Percentiles rank a stretch among this genome's conserved stretches.
Evolutionary conservation across 1,140 invertebrate genomes (phyloP).

Genomic region (Trachymyrmex cornetzi): DNA sequence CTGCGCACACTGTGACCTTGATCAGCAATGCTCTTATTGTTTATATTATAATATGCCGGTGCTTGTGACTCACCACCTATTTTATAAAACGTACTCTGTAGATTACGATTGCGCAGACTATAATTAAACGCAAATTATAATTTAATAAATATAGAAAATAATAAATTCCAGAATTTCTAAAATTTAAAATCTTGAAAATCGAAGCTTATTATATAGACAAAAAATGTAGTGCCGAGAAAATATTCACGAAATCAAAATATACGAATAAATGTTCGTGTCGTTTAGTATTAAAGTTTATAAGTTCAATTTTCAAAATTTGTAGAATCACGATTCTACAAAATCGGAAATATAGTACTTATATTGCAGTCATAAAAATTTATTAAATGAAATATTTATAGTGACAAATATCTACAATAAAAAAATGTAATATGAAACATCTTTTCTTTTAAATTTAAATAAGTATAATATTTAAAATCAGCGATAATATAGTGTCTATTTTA

Average conservation of each 20-base stretch:
- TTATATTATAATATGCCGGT: neutral
- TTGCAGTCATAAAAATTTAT: neutral
- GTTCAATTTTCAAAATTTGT: neutral
- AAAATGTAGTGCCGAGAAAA: neutral
- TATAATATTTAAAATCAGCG: neutral
- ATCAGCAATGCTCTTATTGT: neutral
- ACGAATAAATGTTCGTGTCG: neutral
- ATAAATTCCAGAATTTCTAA: neutral
- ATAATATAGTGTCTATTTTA: neutral
- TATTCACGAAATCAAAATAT: neutral
- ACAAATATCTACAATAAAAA: neutral
- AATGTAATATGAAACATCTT: neutral
- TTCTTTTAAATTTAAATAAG: neutral
- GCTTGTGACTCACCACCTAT: neutral
- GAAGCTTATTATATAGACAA: neutral
- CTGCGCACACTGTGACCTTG: neutral
- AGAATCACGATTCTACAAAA: neutral
- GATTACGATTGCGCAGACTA: neutral
- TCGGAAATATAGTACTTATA: neutral
- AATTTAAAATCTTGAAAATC: neutral
- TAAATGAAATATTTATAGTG: neutral
- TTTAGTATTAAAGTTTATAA: neutral
- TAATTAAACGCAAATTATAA: neutral
- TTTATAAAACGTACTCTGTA: neutral
- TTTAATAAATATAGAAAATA: neutral